Base-by-base conservation (phyloP, 2,888 invertebrate species). In the Ochropleura leucogaster region DNA sequence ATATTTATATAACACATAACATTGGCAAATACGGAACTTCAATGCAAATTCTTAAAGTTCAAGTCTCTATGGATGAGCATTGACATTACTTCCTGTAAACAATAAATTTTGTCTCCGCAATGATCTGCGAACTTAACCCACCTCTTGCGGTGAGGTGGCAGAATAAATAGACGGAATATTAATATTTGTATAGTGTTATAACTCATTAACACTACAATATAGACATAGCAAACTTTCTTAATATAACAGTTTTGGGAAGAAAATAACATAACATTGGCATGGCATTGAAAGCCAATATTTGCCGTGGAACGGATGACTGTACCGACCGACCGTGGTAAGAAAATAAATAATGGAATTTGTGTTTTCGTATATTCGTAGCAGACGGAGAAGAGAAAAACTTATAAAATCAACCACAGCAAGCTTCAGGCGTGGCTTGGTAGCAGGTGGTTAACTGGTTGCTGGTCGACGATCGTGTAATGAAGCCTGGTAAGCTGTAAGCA, bases 11-110 rank as follows among this genome's bases (percentile, higher is more conserved):
- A n/a, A 40, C 65, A 49, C 16, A 16, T 30, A 14, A 53, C 49
- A 74, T 74, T 68, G 55, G 66, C 69, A 79, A 69, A 79, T 66
- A 69, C 74, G 55, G 74, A 79, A 74, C 63, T 51, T 49, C 14
- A 30, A 9, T 8, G 46, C 74, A 74, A 57, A 79, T 46, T 51
- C 47, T 60, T 74, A 79, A 79, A 79, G 79, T 79, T 79, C 79
- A 79, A 63, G 42, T 12, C 62, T 63, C 20, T 53, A 42, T 66
- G 47, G 69, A 69, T 79, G 74, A 63, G 68, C 49, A 79, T 79
- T 59, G 18, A 59, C n/a, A 53, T 65, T 44, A 66, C 49, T 68
- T 67, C 68, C 59, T 72, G 12, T 51, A 16, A n/a, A 46, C 44
- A 60, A 63, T 63, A n/a, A 16, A 44, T 57, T 55, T 72, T 55